Base-by-base conservation (phyloP, 2,888 invertebrate genomes). In the Gymnoscelis rufifasciata region DNA sequence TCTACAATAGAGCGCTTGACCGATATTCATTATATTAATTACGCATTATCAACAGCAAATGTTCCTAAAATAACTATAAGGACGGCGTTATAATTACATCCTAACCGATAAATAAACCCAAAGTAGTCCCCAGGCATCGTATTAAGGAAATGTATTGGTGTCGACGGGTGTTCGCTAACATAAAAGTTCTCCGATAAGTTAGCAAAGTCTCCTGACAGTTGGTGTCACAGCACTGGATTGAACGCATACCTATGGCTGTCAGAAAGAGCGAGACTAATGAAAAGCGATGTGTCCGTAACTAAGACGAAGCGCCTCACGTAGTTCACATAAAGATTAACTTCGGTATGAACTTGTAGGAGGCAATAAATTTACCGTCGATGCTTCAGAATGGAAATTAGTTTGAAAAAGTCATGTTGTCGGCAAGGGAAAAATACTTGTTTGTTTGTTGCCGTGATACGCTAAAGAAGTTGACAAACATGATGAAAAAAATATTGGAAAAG, bases 401-500 rank as follows among this genome's bases (percentile, higher is more conserved):
- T 57, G 66, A 59, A 69, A 72, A 83, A 76, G 66, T 80, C 71
- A 63, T 64, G 71, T 73, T 71, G 67, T 66, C 64, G 68, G 67
- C 63, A 59, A 61, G 61, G 61, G 57, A 75, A 47, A 78, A 77
- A 30, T 78, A 81, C 56, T 76, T 78, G 75, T 77, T 80, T 82
- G 79, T 83, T 81, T 78, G 74, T 70, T 71, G 66, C 73, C 70
- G 70, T 73, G 76, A 78, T 72, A 57, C 61, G 59, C 61, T 56
- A 65, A 55, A 61, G 54, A 73, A 76, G 71, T 77, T 81, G 74
- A 79, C 75, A 75, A 74, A 76, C 71, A 67, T 74, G 74, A 82
- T 79, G 76, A 76, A 78, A 81, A 82, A 80, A 81, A 83, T 83
- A 84, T 83, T 82, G 78, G 76, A 72, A 79, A 84, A 84, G 74